Evolutionary conservation across 2,113 vertebrate genomes (phyloP).

Genomic region (Sclerurus mexicanus): DNA sequence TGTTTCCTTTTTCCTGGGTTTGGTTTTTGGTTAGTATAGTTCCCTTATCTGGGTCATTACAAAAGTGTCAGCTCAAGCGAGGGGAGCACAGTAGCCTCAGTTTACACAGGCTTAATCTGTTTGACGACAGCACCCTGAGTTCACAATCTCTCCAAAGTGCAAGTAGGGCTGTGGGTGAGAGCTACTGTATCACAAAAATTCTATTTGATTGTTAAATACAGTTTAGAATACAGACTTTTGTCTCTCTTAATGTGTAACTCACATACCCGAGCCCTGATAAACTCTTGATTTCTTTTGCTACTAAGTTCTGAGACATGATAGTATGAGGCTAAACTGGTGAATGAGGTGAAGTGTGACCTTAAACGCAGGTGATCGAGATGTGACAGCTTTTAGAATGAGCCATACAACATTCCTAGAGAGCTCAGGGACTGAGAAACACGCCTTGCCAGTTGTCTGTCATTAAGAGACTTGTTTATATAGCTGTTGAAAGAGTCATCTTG

Average conservation of each 20-base stretch:
- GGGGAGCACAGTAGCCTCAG: not conserved
- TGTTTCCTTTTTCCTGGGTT: not conserved
- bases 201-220: not conserved
- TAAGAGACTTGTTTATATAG: not conserved
- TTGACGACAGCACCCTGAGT: not conserved
- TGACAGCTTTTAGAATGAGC: not conserved
- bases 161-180: not conserved
- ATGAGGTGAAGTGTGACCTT: not conserved
- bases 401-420: not conserved
- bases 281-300: not conserved
- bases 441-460: not conserved
- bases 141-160: not conserved
- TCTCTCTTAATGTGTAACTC: not conserved
- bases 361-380: not conserved
- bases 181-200: not conserved
- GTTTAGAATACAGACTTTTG: not conserved
- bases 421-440: not conserved
- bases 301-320: not conserved
- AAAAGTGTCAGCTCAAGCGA: not conserved
- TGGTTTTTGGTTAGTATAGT: not conserved
- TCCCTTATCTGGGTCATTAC: not conserved
- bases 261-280: not conserved
- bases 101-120: not conserved
- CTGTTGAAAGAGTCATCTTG: not conserved
- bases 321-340: not conserved